Conservation (phyloP, 2,888 invertebrate genomes). For the Tryphoninae sp. region DNA sequence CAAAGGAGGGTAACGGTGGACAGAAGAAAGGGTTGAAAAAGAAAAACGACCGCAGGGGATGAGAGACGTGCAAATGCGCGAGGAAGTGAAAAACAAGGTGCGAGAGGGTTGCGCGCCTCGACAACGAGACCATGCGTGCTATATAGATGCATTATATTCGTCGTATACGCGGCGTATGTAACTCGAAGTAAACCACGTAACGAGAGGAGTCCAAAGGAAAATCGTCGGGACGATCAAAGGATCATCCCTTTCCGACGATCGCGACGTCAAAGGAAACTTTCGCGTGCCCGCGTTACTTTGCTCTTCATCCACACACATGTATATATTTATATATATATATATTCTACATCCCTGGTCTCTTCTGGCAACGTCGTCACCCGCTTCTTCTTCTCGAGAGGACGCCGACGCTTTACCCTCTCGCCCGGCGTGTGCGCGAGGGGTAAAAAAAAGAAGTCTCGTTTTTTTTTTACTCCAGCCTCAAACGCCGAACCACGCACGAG, state of each 20-base stretch:
- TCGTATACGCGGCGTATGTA: conserved; percentile 21
- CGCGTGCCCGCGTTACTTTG: conserved; percentile 60
- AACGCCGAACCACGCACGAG: conserved; percentile 56
- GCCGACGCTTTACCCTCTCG: conserved; percentile 47
- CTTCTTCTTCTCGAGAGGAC: conserved; percentile 50
- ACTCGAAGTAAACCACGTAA: conserved; percentile 58
- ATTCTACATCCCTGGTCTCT: conserved; percentile 7
- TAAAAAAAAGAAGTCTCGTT: conserved; percentile 39
- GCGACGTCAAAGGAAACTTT: conserved; percentile 71
- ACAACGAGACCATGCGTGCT: conserved; percentile 30
- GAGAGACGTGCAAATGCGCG: conserved; percentile 57
- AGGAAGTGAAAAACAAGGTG: conserved; percentile 45
- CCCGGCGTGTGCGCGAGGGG: conserved; percentile 34
- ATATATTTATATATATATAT: conserved; percentile 32
- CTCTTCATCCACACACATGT: conserved; percentile 33
- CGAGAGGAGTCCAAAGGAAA: conserved; percentile 63
- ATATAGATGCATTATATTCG: conserved; percentile 33
- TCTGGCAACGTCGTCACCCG: conserved; percentile 41
- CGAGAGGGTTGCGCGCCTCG: conserved; percentile 57
- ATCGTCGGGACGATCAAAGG: conserved; percentile 72
- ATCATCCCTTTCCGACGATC: conserved; percentile 72
- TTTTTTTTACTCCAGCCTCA: conserved; percentile 53
- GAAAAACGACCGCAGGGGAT: conserved; percentile 47
- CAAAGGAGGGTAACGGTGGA: conserved; percentile 38
- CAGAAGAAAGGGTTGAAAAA: conserved; percentile 48